Base-by-base conservation (phyloP, 2,113 vertebrate genomes). In the Pelobates fuscus region DNA sequence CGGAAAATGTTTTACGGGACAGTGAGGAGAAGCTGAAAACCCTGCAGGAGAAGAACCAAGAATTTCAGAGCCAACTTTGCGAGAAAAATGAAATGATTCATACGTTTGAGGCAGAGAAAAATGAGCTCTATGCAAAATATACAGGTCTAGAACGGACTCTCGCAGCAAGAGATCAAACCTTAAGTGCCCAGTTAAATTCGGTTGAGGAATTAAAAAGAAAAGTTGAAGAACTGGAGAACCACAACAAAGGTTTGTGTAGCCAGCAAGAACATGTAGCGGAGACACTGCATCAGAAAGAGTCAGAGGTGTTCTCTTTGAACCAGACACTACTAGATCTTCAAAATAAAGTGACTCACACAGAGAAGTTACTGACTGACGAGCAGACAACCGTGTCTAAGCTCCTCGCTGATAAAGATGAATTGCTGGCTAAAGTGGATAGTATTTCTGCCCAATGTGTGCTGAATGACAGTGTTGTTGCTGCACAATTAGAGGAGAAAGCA, bases 401-500 rank as follows among this genome's bases (percentile, higher is more conserved):
- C 26, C 32, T 80, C 55, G 74, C 78, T 78, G 89, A 93, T 29
- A 95, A 91, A 73, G 88, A 86, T 15, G 67, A 76, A 11, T 82
- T 94, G 1, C 63, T 63, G n/a, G 25, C 71, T 18, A 81, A 84
- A 41, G 70, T 82, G 15, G 82, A 87, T 1, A 84, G 91, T 25
- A 74, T 93, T 24, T 89, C 81, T 24, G 44, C 78, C 10, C 57
- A 83, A 57, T 77, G 91, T 0, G 24, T 84, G 71, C 85, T 93
- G 68, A 89, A 84, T 23, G 83, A 91, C 62, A 77, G 71, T 30
- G 86, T 85, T 0, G 46, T 86, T 55, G 78, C 88, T 23, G 83
- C 88, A 59, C 85, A 78, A 77, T 82, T 95, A 64, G 77, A 81
- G 1, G 85, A 91, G 64, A 95, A 92, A 71, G 89, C 86, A 27